Evolutionary conservation across 1,140 invertebrate species (phyloP).

Genomic region (Anoplolepis gracilipes): DNA sequence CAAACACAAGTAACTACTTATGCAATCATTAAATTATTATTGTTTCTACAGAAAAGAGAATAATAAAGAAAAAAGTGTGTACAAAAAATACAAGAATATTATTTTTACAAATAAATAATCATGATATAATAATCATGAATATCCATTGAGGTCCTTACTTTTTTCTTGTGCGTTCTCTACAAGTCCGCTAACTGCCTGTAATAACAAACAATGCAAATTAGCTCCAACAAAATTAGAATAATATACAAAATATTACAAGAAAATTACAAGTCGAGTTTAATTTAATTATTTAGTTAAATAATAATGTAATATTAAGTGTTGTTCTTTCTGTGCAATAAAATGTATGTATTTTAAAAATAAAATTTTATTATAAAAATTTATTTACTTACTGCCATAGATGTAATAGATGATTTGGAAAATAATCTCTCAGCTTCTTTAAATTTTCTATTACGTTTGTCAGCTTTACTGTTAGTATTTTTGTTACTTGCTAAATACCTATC

Average conservation of each 20-base stretch:
- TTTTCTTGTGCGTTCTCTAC: conserved; percentile 90
- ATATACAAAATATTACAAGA: not conserved
- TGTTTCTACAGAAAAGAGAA: conserved; percentile 66
- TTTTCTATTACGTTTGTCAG: conserved; percentile 98
- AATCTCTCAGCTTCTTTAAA: conserved; percentile 99
- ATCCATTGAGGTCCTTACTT: conserved; percentile 87
- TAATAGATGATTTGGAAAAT: conserved; percentile 99
- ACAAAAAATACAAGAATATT: conserved; percentile 69
- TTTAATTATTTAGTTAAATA: not conserved
- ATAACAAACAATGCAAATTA: conserved; percentile 66
- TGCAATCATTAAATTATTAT: conserved; percentile 67
- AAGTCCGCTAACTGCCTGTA: conserved; percentile 93
- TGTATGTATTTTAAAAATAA: conserved; percentile 17
- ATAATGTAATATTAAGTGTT: not conserved
- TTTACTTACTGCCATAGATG: conserved; percentile 96
- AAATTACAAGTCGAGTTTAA: not conserved
- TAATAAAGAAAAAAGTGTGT: conserved; percentile 63
- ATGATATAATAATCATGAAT: conserved; percentile 76
- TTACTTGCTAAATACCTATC: conserved; percentile 97
- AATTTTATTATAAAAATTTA: conserved; percentile 43
- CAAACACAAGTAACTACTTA: conserved; percentile 72
- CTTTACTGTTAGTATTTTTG: conserved; percentile 97
- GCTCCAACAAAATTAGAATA: conserved; percentile 17
- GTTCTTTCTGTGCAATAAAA: not conserved
- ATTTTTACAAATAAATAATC: conserved; percentile 64